phyloP scores from a whole-genome alignment of 2,113 vertebrate species.

The Alces alces region DNA sequence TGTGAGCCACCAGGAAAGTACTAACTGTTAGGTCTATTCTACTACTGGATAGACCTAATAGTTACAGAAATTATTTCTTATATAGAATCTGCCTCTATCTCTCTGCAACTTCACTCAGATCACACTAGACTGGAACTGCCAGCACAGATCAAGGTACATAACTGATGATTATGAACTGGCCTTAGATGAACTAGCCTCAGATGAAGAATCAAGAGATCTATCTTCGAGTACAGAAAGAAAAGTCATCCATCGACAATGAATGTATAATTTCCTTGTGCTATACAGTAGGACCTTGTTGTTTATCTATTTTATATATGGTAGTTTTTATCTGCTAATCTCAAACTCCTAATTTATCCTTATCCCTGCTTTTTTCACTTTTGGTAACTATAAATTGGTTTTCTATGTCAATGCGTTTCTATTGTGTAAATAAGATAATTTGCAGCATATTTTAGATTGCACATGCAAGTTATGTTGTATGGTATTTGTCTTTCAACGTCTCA shows the following conservation, averaged over 20 bases:
- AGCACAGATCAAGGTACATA: not conserved
- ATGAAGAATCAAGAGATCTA: not conserved
- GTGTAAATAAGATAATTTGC: not conserved
- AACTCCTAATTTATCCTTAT: not conserved
- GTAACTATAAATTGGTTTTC: not conserved
- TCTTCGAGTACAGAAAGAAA: not conserved
- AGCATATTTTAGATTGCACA: not conserved
- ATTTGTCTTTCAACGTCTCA: not conserved
- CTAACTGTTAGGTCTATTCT: not conserved
- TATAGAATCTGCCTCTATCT: not conserved
- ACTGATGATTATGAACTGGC: not conserved
- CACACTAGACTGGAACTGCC: not conserved
- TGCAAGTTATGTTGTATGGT: not conserved
- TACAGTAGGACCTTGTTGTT: not conserved
- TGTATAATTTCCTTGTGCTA: not conserved
- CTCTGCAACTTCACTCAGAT: not conserved
- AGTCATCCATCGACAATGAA: not conserved
- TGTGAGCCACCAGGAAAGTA: not conserved
- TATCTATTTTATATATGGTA: not conserved
- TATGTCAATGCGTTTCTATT: not conserved
- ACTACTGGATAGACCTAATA: not conserved
- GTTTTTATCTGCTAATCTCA: not conserved
- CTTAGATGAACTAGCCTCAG: not conserved
- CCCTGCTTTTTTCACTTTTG: not conserved
- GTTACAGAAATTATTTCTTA: not conserved